Evolutionary conservation across 2,113 vertebrate species (phyloP).

Genomic region (Hystrix cristata): DNA sequence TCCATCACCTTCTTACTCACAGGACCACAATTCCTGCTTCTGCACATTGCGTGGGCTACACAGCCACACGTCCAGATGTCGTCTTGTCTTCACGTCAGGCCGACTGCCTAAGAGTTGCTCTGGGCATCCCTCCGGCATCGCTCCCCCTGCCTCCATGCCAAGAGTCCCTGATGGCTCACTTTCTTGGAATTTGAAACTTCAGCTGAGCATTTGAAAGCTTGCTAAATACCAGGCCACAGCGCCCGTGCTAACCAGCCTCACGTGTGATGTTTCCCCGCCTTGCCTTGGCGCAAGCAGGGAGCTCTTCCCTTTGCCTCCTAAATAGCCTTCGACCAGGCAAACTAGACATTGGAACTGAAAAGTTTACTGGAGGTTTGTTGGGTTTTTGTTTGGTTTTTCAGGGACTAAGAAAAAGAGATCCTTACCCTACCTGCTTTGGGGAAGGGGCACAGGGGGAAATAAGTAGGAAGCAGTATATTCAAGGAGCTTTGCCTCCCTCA

Average conservation of each 20-base stretch:
- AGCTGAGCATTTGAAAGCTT: slow-evolving; percentile 11
- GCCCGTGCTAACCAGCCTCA: background rate
- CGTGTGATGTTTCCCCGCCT: background rate
- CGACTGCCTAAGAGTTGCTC: background rate
- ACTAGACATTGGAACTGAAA: background rate
- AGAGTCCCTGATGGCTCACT: background rate
- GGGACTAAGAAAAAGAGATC: background rate
- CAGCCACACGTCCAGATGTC: background rate
- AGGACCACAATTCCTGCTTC: background rate
- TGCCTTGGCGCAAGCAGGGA: background rate
- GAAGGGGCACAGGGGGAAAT: background rate
- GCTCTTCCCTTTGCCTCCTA: background rate
- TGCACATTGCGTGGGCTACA: background rate
- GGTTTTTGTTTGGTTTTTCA: background rate
- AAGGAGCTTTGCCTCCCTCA: background rate
- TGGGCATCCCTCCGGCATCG: background rate
- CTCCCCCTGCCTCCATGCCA: background rate
- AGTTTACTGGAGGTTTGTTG: background rate
- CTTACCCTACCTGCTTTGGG: background rate
- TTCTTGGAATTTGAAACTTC: slow-evolving; percentile 39
- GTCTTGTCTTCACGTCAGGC: background rate
- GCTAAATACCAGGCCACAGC: background rate
- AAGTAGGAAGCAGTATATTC: background rate
- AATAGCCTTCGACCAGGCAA: background rate
- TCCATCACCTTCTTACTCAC: background rate